Evolutionary conservation across 2,797 vertebrate species (phyloP).

Genomic region (Rousettus madagascariensis): DNA sequence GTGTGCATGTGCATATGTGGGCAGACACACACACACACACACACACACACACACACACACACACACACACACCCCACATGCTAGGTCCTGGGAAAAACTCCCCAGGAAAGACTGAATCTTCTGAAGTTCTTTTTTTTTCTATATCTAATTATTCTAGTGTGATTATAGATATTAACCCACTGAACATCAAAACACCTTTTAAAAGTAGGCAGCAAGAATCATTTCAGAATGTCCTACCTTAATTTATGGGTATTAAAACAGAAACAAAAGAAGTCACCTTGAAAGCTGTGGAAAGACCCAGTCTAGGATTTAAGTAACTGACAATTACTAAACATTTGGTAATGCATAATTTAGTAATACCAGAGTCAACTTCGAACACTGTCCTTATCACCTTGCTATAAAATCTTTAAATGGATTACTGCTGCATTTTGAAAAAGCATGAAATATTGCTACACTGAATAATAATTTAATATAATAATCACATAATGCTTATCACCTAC

Average conservation of each 20-base stretch:
- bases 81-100: neutral
- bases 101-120: neutral
- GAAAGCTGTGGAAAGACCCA: constrained; percentile 57
- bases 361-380: constrained; percentile 55
- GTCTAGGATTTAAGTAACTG: constrained; percentile 49
- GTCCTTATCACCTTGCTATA: constrained; percentile 60
- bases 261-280: constrained; percentile 71
- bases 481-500: constrained; percentile 23
- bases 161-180: constrained; percentile 47
- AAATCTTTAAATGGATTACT: constrained; percentile 54
- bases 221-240: constrained; percentile 58
- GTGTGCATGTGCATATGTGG: neutral
- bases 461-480: constrained; percentile 53
- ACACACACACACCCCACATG: neutral
- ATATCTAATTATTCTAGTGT: constrained; percentile 48
- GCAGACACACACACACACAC: too few species aligned
- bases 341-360: constrained; percentile 73
- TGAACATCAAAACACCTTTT: constrained; percentile 67
- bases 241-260: constrained; percentile 63
- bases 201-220: constrained; percentile 66
- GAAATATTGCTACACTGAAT: constrained; percentile 42
- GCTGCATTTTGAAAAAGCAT: constrained; percentile 57
- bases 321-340: constrained; percentile 71
- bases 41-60: too few species aligned
- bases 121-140: neutral